Base-by-base conservation (phyloP, 2,888 invertebrate species). In the Orthonychiurus folsomi region DNA sequence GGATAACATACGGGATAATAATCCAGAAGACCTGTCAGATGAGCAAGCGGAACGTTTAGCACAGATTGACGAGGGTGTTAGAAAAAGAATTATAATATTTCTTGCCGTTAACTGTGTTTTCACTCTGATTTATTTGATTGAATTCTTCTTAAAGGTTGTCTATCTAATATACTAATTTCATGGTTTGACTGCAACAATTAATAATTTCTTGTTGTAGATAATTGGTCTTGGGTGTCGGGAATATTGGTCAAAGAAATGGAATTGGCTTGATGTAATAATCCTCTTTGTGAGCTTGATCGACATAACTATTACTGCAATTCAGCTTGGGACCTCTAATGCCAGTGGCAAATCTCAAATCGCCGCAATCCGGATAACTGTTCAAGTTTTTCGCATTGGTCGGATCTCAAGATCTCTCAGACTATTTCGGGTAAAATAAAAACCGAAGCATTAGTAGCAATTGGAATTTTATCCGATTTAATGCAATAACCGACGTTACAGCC, bases 161-260 rank as follows among this genome's bases (percentile, higher is more conserved):
- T 62, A 83, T 83, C 83, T 82, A 83, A 70, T 80, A 79, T 66
- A 74, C 83, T 20, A 83, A 83, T 66, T 12, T 76, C 80, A 52
- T 5, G 20, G 20, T 52, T 52, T 23, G n/a, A 52, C 52, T n/a
- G n/a, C n/a, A 52, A 37, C 5, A 37, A 9, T 9, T 37, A n/a
- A n/a, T n/a, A n/a, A 52, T 52, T 52, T 52, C 21, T 52, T 9
- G n/a, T 15, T n/a, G 48, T n/a, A 69, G 69, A 27, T 68, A 0
- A 3, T 62, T n/a, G 70, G 66, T 2, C 55, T 64, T 9, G 70
- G 70, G 1, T 61, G 61, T 23, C 60, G 58, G 12, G 67, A 59
- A n/a, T 69, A 71, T 56, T 65, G 64, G 47, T 59, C 55, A 26
- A 62, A 64, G 23, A 69, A 65, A 20, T 66, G 64, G 64, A 72